Percentiles rank a stretch among this genome's conserved stretches.
Evolutionary conservation across 37 sponge, comb jelly and placozoan species (phyloP).

Genomic region (Spongia lamella): DNA sequence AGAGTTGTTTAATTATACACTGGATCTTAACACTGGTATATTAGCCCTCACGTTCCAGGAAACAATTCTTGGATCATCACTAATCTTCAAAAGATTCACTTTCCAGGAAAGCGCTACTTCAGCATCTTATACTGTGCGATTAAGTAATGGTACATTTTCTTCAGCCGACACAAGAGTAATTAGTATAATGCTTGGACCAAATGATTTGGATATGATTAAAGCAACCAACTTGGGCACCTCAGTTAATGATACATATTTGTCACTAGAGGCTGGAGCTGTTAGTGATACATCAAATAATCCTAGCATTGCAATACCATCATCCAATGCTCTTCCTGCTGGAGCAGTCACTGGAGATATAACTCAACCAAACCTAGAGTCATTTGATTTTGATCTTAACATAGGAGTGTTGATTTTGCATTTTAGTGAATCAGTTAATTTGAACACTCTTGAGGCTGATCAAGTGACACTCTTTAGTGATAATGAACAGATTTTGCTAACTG

Average conservation of each 20-base stretch:
- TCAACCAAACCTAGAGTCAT: slow-evolving; percentile 44
- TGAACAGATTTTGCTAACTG: slow-evolving; percentile 6
- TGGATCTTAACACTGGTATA: slow-evolving; percentile 76
- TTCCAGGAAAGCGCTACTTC: slow-evolving; percentile 34
- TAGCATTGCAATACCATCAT: slow-evolving; percentile 19
- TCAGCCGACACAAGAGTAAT: slow-evolving; percentile 31
- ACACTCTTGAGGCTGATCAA: slow-evolving; percentile 13
- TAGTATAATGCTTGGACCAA: slow-evolving; percentile 36
- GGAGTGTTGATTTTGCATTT: slow-evolving; percentile 76
- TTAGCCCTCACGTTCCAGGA: slow-evolving; percentile 65
- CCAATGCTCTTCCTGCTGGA: slow-evolving; percentile 54
- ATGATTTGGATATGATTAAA: slow-evolving; percentile 74
- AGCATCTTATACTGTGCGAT: slow-evolving; percentile 7
- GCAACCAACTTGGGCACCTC: slow-evolving; percentile 41
- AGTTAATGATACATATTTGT: slow-evolving; percentile 53
- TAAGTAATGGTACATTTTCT: slow-evolving; percentile 33
- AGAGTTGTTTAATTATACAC: slow-evolving; percentile 37
- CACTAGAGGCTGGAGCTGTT: slow-evolving; percentile 25
- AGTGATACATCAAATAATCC: slow-evolving; percentile 43
- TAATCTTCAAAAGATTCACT: slow-evolving; percentile 28
- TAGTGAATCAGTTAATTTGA: slow-evolving; percentile 62
- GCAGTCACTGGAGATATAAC: slow-evolving; percentile 55
- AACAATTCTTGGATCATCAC: slow-evolving; percentile 42
- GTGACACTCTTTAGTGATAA: slow-evolving; percentile 20
- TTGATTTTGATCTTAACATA: slow-evolving; percentile 75